Conservation (phyloP, 2,797 vertebrate genomes). For the Rhinichthys osculus region DNA sequence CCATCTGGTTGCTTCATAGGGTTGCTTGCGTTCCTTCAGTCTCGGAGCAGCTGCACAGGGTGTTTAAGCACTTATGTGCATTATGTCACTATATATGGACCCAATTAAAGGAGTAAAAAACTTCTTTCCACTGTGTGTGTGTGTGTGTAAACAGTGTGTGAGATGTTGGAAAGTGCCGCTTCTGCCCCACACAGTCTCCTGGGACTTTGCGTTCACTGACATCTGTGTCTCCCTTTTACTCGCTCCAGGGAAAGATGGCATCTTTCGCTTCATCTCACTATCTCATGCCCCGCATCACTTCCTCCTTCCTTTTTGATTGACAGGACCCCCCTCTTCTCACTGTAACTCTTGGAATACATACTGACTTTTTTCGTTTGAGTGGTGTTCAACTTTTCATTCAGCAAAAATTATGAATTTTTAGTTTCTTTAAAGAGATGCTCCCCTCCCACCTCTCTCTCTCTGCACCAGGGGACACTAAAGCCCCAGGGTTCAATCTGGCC, state of each 20-base stretch:
- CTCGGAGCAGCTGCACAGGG: slow-evolving; percentile 71
- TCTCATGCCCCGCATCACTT: neutral
- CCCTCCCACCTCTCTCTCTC: slow-evolving; percentile 38
- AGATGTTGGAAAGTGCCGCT: slow-evolving; percentile 64
- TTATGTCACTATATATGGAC: slow-evolving; percentile 58
- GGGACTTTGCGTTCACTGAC: slow-evolving; percentile 70
- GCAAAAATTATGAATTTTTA: neutral
- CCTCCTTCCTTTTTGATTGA: slow-evolving; percentile 8
- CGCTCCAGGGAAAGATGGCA: slow-evolving; percentile 67
- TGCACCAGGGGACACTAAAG: slow-evolving; percentile 31
- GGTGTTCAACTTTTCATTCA: neutral
- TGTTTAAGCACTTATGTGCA: slow-evolving; percentile 56
- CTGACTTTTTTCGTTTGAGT: neutral
- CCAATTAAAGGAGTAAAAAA: slow-evolving; percentile 63
- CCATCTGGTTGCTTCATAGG: slow-evolving; percentile 61
- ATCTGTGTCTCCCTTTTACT: slow-evolving; percentile 69
- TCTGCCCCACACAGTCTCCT: slow-evolving; percentile 57
- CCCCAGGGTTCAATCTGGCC: slow-evolving; percentile 52
- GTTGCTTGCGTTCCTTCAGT: slow-evolving; percentile 60
- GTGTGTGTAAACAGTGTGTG: slow-evolving; percentile 49
- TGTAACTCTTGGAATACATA: neutral
- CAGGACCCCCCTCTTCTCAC: neutral
- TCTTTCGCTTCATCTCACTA: slow-evolving; percentile 31
- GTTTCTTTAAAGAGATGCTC: slow-evolving; percentile 10
- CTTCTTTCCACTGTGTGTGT: slow-evolving; percentile 24